Conservation (phyloP, 1,140 invertebrate genomes). For the Agrypnia vestita region DNA sequence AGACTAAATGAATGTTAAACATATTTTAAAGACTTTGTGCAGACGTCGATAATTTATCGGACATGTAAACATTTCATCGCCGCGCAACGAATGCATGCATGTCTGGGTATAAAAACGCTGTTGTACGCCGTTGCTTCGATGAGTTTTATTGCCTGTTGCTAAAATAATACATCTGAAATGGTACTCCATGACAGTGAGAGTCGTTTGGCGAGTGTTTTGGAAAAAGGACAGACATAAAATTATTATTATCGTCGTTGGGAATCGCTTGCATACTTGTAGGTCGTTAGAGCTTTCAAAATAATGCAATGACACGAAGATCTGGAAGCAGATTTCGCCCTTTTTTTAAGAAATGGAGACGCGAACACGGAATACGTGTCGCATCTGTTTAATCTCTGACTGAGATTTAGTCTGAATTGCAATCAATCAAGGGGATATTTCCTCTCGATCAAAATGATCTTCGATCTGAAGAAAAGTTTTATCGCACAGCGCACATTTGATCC, state of each 20-base stretch:
- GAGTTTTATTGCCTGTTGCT: constrained; percentile 24
- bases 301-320: no score
- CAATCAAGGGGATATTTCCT: no score
- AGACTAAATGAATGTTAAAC: no score
- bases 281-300: constrained; percentile 5
- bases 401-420: no score
- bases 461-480: no score
- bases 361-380: no score
- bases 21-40: no score
- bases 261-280: not conserved
- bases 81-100: not conserved
- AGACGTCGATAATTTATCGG: not conserved
- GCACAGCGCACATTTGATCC: no score
- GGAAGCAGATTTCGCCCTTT: no score
- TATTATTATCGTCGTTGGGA: constrained; percentile 15
- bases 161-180: constrained; percentile 31
- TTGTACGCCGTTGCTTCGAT: constrained; percentile 2
- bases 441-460: no score
- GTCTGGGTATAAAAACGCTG: constrained; percentile 12
- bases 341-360: no score
- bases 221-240: not conserved
- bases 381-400: no score
- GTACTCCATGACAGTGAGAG: not conserved
- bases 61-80: not conserved
- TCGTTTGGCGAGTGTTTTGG: not conserved